phyloP scores from a whole-genome alignment of 2,797 vertebrate species.

The Hydrolagus colliei region DNA sequence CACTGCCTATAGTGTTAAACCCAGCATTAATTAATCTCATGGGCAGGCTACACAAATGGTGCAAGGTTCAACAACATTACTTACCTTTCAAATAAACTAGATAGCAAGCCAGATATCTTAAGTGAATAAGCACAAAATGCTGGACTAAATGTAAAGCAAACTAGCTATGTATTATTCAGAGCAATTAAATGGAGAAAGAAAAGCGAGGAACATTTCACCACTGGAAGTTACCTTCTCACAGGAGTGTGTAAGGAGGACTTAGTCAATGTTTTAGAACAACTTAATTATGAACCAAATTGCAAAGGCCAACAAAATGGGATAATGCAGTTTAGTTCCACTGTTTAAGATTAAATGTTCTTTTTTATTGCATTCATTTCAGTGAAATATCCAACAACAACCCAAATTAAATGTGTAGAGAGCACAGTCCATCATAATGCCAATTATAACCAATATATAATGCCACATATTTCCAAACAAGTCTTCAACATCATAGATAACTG shows the following conservation, averaged over 20 bases:
- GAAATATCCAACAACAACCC: neutral
- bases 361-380: neutral
- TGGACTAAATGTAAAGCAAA: neutral
- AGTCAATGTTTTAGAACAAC: slow-evolving; percentile 1
- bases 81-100: neutral
- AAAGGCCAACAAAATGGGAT: slow-evolving; percentile 10
- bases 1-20: too few relatives aligned
- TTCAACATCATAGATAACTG: neutral
- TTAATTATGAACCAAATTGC: neutral
- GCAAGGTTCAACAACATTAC: too few relatives aligned
- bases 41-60: too few relatives aligned
- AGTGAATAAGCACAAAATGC: neutral
- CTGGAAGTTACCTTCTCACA: neutral
- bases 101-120: neutral
- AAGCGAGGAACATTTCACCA: neutral
- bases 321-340: neutral
- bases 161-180: slow-evolving; percentile 21
- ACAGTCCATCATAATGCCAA: neutral
- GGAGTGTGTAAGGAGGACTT: neutral
- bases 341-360: neutral
- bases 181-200: neutral
- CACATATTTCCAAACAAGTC: neutral
- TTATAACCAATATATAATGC: neutral
- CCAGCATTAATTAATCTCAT: too few relatives aligned
- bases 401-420: neutral